Evolutionary conservation across 2,113 vertebrate species (phyloP).

Genomic region (Aegithalos caudatus): DNA sequence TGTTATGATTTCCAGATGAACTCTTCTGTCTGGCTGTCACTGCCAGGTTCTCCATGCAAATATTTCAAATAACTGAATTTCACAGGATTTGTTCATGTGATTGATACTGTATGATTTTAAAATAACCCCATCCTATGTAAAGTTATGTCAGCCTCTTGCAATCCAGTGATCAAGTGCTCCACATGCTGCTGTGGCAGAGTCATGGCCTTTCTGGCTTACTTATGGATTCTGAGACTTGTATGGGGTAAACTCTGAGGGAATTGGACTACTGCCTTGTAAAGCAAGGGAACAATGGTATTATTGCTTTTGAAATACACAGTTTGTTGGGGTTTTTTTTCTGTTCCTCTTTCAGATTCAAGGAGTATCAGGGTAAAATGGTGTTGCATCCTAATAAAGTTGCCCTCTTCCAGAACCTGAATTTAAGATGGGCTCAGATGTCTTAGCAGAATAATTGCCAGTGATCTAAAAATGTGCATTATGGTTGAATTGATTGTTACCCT

Average conservation of each 20-base stretch:
- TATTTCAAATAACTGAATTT: neutral
- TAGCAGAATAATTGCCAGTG: neutral
- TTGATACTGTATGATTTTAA: neutral
- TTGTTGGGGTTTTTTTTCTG: neutral
- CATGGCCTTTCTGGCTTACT: neutral
- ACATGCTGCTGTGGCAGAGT: neutral
- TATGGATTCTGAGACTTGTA: neutral
- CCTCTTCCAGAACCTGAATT: neutral
- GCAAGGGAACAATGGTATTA: conserved; percentile 1
- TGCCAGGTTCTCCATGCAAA: neutral
- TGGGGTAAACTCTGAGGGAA: neutral
- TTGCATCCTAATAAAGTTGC: neutral
- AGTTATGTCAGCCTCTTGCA: neutral
- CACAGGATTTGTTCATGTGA: neutral
- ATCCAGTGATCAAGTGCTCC: neutral
- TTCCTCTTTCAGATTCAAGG: neutral
- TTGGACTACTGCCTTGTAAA: neutral
- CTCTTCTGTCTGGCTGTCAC: neutral
- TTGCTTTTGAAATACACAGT: neutral
- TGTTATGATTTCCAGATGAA: neutral
- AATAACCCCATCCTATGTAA: neutral
- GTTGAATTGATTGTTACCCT: neutral
- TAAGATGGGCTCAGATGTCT: neutral
- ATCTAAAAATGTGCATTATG: neutral
- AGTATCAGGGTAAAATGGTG: neutral